Evolutionary conservation across 2,113 vertebrate species (phyloP).

Genomic region (Tricholaema leucomelas): DNA sequence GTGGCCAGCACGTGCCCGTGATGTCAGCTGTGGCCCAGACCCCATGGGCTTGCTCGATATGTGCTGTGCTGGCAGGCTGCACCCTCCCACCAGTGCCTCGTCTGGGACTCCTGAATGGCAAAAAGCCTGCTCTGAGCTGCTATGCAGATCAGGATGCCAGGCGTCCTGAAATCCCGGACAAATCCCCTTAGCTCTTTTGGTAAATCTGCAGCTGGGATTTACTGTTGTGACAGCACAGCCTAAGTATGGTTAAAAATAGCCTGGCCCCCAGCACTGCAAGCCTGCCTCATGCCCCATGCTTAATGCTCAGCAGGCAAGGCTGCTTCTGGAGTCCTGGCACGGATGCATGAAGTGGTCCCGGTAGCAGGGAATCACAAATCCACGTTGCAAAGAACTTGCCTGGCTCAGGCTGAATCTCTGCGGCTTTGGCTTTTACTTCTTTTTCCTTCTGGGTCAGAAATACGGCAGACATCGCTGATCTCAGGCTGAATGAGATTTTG

Average conservation of each 20-base stretch:
- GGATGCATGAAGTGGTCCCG: accelerated
- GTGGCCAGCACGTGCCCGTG: not conserved
- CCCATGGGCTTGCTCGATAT: accelerated
- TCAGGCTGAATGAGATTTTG: not conserved
- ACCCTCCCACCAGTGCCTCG: not conserved
- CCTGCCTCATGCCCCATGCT: slow-evolving; percentile 1
- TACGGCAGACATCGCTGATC: not conserved
- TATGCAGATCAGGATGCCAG: slow-evolving; percentile 4
- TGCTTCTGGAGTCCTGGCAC: not conserved
- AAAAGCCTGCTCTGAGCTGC: slow-evolving; percentile 42
- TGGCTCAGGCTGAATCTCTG: not conserved
- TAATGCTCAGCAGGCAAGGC: slow-evolving; percentile 28
- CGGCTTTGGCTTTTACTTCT: not conserved
- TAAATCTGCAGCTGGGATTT: slow-evolving; percentile 57
- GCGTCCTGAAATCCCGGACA: slow-evolving; percentile 50
- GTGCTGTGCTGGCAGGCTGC: not conserved
- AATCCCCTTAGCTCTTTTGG: slow-evolving; percentile 53
- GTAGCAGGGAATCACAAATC: not conserved
- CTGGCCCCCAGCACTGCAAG: not conserved
- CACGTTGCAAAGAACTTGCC: not conserved
- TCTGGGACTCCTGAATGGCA: slow-evolving; percentile 48
- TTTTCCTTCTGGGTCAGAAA: not conserved
- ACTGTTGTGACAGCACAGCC: slow-evolving; percentile 28
- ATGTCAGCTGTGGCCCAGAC: not conserved
- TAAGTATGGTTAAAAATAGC: slow-evolving; percentile 57